A percentile compares a stretch with the other conserved stretches of the same genome.
phyloP scores from a whole-genome alignment of 2,113 vertebrate genomes.

The Colaptes auratus region DNA sequence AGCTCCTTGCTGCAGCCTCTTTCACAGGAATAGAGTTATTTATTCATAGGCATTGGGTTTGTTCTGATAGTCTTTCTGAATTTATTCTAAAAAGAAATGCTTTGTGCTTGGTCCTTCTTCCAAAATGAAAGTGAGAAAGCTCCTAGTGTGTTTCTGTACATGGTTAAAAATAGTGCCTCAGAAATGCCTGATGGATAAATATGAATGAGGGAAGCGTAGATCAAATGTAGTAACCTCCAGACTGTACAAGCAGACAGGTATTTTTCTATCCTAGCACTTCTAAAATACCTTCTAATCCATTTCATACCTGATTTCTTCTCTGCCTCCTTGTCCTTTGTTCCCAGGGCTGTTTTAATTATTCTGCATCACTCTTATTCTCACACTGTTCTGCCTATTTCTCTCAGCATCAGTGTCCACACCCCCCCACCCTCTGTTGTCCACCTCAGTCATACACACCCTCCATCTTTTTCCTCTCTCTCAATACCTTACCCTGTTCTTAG shows the following conservation, averaged over 20 bases:
- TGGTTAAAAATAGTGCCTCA: constrained; percentile 33
- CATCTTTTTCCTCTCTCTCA: background rate
- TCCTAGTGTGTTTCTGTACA: background rate
- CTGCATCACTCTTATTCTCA: background rate
- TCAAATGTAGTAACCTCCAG: constrained; percentile 3
- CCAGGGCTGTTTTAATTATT: background rate
- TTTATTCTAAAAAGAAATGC: constrained; percentile 32
- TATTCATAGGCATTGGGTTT: constrained; percentile 2
- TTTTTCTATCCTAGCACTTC: background rate
- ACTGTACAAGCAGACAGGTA: background rate
- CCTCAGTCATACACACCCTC: background rate
- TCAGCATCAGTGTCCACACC: background rate
- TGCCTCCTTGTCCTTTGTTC: background rate
- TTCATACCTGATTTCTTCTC: background rate
- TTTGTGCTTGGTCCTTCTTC: constrained; percentile 14
- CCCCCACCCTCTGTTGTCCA: background rate
- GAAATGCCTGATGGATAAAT: constrained; percentile 2
- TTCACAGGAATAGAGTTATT: background rate
- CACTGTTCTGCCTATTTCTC: background rate
- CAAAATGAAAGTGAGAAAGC: constrained; percentile 15
- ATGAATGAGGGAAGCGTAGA: constrained; percentile 10
- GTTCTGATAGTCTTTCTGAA: constrained; percentile 20
- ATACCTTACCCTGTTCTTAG: background rate
- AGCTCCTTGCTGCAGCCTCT: constrained; percentile 15
- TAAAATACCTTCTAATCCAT: background rate